Percentiles rank a stretch among this genome's conserved stretches.
These are phyloP conservation scores for Pristionchus maxplancki DNA, from an alignment of 2,888 invertebrate genomes.

Conservation along the genomic window DNA sequence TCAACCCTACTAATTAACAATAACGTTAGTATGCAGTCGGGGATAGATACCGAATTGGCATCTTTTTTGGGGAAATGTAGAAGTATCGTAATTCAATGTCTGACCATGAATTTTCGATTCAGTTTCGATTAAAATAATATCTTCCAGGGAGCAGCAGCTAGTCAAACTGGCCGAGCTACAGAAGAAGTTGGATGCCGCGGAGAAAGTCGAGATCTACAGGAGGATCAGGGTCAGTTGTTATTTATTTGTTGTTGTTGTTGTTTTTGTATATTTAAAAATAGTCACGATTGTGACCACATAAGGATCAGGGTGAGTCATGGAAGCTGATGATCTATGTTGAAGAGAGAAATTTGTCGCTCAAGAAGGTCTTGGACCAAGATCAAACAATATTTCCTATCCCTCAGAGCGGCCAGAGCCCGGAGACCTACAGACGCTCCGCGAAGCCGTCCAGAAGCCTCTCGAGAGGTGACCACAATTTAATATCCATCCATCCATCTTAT, in stretches of 20 bases:
- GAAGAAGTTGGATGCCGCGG: constrained; percentile 74
- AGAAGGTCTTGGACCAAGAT: no score
- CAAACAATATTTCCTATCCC: neutral
- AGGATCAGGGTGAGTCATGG: no score
- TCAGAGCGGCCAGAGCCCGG: constrained; percentile 63
- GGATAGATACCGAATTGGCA: no score
- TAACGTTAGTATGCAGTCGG: no score
- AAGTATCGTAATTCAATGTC: no score
- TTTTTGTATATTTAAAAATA: no score
- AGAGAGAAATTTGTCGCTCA: no score
- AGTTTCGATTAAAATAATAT: neutral
- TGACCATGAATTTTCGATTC: neutral
- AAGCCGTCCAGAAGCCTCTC: constrained; percentile 66
- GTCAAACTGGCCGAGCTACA: constrained; percentile 74
- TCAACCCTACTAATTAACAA: no score
- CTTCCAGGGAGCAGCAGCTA: constrained; percentile 65
- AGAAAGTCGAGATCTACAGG: constrained; percentile 71
- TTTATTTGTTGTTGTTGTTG: neutral
- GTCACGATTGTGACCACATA: no score
- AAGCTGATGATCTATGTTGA: no score
- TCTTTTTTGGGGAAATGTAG: no score
- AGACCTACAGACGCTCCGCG: constrained; percentile 60
- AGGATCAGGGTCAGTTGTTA: constrained; percentile 58
- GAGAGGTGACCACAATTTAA: constrained; percentile 59
- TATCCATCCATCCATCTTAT: no score